Percentiles rank a stretch among this genome's conserved stretches.
phyloP scores from a whole-genome alignment of 2,888 invertebrate genomes.

The Odontocerum albicorne region DNA sequence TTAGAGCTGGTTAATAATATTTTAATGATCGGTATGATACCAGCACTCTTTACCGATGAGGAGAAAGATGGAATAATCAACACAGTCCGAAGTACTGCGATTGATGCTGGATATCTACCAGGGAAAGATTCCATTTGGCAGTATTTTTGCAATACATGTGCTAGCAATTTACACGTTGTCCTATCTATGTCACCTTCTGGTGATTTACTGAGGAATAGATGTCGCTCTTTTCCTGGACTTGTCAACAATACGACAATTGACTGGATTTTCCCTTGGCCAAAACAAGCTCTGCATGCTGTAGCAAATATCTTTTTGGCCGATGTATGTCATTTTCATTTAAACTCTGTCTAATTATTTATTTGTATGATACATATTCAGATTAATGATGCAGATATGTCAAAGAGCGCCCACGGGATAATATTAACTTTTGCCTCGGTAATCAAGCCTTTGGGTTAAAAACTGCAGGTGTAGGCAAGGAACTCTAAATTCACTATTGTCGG shows the following conservation, averaged over 20 bases:
- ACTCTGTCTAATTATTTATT: not conserved
- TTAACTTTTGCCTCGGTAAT: too few species aligned
- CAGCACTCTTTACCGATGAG: conserved; percentile 84
- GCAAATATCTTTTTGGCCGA: conserved; percentile 83
- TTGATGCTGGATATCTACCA: conserved; percentile 71
- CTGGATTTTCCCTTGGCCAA: conserved; percentile 94
- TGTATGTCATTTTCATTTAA: conserved; percentile 45
- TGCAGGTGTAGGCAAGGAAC: too few species aligned
- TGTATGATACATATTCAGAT: not conserved
- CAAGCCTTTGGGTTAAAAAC: too few species aligned
- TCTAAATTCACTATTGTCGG: too few species aligned
- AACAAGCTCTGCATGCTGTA: conserved; percentile 84
- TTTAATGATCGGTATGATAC: conserved; percentile 84
- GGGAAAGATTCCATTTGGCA: conserved; percentile 83
- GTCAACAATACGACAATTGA: conserved; percentile 92
- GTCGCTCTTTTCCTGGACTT: conserved; percentile 88
- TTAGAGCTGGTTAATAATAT: conserved; percentile 91
- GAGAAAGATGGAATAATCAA: conserved; percentile 83
- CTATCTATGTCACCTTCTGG: conserved; percentile 89
- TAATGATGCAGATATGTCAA: not conserved
- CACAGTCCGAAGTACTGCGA: conserved; percentile 67
- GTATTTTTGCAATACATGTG: conserved; percentile 75
- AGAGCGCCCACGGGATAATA: too few species aligned
- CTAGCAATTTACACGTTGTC: conserved; percentile 87
- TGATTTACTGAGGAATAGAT: conserved; percentile 78